Evolutionary conservation across 1,140 invertebrate genomes (phyloP).

Genomic region (Hormaphis cornu): DNA sequence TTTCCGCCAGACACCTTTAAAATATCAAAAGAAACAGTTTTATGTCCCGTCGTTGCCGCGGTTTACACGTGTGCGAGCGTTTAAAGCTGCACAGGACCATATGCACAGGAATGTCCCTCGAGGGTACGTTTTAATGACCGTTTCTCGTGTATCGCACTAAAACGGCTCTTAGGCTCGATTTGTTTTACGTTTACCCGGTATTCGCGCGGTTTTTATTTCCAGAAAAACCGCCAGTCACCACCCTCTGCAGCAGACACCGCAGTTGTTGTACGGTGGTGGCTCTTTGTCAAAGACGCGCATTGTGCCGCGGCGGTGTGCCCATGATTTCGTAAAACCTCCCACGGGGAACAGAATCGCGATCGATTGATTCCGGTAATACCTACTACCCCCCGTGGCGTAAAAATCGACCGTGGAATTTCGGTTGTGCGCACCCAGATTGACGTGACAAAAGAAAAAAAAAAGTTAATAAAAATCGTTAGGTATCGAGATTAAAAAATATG

Average conservation of each 20-base stretch:
- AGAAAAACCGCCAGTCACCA: not conserved
- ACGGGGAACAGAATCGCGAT: not conserved
- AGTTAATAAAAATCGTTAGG: no score
- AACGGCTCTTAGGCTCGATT: not conserved
- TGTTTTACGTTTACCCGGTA: not conserved
- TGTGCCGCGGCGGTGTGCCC: not conserved
- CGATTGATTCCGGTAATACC: not conserved
- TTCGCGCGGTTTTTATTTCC: not conserved
- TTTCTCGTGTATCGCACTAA: not conserved
- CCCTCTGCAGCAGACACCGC: not conserved
- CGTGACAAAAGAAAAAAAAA: no score
- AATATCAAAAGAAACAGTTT: no score
- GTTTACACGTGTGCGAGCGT: not conserved
- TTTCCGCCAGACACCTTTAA: no score
- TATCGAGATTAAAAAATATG: no score
- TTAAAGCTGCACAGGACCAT: no score
- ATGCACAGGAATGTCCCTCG: not conserved
- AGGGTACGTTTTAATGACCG: slow-evolving; percentile 8
- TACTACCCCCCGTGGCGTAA: not conserved
- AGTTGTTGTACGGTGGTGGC: not conserved
- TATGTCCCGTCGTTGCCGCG: not conserved
- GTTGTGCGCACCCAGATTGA: no score
- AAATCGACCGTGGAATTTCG: not conserved
- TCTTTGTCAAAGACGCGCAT: no score
- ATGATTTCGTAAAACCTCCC: not conserved